Conservation (phyloP, 2,113 vertebrate species). For the Cnemophilus loriae region DNA sequence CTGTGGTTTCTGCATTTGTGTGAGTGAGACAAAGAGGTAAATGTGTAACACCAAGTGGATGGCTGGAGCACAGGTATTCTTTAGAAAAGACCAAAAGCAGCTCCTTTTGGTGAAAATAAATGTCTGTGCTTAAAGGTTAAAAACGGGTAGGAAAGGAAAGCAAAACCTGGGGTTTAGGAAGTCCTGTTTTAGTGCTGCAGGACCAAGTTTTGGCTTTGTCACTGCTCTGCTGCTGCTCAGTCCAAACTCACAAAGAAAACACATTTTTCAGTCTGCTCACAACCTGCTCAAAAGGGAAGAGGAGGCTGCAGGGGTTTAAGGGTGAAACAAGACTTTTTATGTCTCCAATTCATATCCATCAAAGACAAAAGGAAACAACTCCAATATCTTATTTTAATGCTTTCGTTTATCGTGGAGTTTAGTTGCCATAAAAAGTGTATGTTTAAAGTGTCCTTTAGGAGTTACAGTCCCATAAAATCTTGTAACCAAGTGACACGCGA, state of each 20-base stretch:
- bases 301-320: not conserved
- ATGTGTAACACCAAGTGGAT: fast-evolving
- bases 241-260: not conserved
- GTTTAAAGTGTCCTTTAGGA: slow-evolving; percentile 68
- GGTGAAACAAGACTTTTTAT: not conserved
- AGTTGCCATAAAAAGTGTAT: slow-evolving; percentile 61
- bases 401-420: slow-evolving; percentile 72
- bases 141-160: not conserved
- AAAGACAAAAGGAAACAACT: slow-evolving; percentile 62
- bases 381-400: slow-evolving; percentile 69
- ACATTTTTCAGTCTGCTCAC: not conserved
- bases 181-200: not conserved
- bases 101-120: not conserved
- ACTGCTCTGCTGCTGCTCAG: not conserved
- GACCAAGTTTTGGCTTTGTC: not conserved
- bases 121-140: not conserved
- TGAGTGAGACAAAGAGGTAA: not conserved
- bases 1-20: not conserved
- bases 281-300: not conserved
- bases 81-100: not conserved
- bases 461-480: slow-evolving; percentile 69
- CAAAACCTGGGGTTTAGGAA: not conserved
- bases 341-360: slow-evolving; percentile 58
- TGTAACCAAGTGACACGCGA: slow-evolving; percentile 49
- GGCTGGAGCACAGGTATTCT: not conserved